Evolutionary conservation across 2,888 invertebrate species (phyloP), one percentile per base, ranked within the genome.

Genomic region (Acronicta psi): DNA sequence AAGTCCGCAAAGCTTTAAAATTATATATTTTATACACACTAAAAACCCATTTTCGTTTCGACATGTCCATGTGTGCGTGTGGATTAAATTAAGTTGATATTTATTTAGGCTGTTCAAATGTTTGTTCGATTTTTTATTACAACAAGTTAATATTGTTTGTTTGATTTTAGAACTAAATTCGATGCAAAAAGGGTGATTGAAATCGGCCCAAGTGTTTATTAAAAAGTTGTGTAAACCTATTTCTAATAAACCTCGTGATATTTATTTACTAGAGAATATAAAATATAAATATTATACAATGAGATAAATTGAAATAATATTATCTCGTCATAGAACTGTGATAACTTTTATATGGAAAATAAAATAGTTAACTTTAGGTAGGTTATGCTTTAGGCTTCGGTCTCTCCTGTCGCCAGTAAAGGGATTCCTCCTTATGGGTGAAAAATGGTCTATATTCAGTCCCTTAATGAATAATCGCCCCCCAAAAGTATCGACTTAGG

Each of bases 31-130:
- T 68, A 13, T 10, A 36, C 50, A 47, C 16, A 49, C 11, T 11
- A 14, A 34, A 50, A 20, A 40, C 20, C 10, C n/a, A 40, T n/a
- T 31, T 17, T 10, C 18, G n/a, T 41, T 50, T 16, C 7, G 16
- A 14, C 10, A 8, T 5, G 14, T 23, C 29, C 14, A 38, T 40
- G 29, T 51, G 77, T 82, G 55, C 78, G 56, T 69, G 23, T 43
- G 42, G 62, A 75, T 61, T 76, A 80, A 74, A 84, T 84, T 80
- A 83, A 76, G 71, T 73, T 61, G 60, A 77, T 85, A 77, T 84
- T 84, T 80, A 65, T 79, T 81, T 77, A 82, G 82, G 83, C 64
- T 59, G 51, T 69, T 57, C 72, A 83, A 84, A 84, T 82, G 71
- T 84, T 85, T 83, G 73, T 53, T 59, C 46, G 58, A 56, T 69